Evolutionary conservation across 2,797 vertebrate genomes (phyloP), one percentile per base, ranked within the genome.

Genomic region (Pantherophis vulpinus): DNA sequence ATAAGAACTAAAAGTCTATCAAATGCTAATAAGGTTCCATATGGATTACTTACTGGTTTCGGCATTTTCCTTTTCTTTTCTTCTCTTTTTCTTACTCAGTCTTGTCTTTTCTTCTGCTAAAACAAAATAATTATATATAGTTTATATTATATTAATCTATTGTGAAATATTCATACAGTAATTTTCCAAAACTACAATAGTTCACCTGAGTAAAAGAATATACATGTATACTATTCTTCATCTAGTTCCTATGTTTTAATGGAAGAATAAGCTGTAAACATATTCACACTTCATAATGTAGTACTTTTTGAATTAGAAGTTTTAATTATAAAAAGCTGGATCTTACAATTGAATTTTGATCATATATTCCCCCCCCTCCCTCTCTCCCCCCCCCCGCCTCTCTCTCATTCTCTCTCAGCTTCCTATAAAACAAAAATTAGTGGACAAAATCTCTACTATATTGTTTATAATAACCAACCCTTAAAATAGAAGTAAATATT

Each of bases 21-120:
- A 91, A 16, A 59, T 88, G 93, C 90, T 63, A 92, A 23, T 91
- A 18, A 0, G 91, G 23, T n/a, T 94, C 63, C 47, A 91, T 89
- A 88, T 20, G 9, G 93, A 66, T 5, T 47, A 97, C 98, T 99
- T 98, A 99, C 99, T 96, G 98, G 98, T 98, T 99, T 99, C 92
- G 99, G 99, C 99, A 99, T 99, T 97, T 98, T 98, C 95, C 93
- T 96, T 96, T 95, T 98, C 96, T 94, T 98, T 95, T 98, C 96
- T 94, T 98, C 97, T 97, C 94, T 96, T 95, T 93, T 95, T 96
- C 97, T 95, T 88, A 61, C 92, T 79, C 96, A 95, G 14, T 93
- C 60, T 95, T 92, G 79, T 93, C 23, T 32, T 83, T 83, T 83
- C 13, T 95, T 94, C 97, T 97, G 95, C 93, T 88, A 97, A 97